Evolutionary conservation across 2,888 invertebrate genomes (phyloP).

Genomic region (Nomada fabriciana): DNA sequence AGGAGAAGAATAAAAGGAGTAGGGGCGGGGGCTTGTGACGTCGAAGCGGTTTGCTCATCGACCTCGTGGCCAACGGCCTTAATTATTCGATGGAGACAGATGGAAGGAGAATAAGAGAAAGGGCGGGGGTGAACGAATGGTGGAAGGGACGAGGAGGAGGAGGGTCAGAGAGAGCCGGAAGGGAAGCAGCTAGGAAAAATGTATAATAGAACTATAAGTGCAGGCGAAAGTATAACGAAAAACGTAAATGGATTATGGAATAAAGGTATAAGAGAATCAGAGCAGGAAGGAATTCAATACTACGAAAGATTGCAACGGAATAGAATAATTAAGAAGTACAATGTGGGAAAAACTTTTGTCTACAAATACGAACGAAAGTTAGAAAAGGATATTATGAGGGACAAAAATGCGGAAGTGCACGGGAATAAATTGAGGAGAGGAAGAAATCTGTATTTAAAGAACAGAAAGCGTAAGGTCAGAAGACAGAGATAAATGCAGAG

Average conservation of each 20-base stretch:
- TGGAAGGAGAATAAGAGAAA: conserved; percentile 17
- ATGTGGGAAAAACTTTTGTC: too few species aligned
- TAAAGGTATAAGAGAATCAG: background rate
- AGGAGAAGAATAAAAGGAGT: conserved; percentile 47
- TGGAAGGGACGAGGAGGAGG: background rate
- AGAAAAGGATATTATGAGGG: background rate
- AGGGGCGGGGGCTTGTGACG: conserved; percentile 35
- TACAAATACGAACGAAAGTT: background rate
- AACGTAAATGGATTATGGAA: background rate
- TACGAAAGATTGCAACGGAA: too few species aligned
- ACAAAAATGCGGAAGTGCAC: conserved; percentile 16
- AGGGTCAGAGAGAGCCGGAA: background rate
- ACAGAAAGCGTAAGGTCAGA: background rate
- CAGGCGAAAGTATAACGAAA: background rate
- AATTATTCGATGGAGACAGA: conserved; percentile 75
- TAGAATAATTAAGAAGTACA: too few species aligned
- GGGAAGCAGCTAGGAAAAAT: background rate
- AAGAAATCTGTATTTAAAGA: conserved; percentile 6
- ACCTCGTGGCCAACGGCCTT: conserved; percentile 71
- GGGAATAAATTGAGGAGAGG: background rate
- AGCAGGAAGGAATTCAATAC: background rate
- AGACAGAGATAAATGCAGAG: conserved; percentile 3
- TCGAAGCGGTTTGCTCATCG: conserved; percentile 56
- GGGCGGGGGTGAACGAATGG: background rate
- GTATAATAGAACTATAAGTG: background rate